Evolutionary conservation across 2,113 vertebrate species (phyloP).

Genomic region (Leptodactylus fuscus): DNA sequence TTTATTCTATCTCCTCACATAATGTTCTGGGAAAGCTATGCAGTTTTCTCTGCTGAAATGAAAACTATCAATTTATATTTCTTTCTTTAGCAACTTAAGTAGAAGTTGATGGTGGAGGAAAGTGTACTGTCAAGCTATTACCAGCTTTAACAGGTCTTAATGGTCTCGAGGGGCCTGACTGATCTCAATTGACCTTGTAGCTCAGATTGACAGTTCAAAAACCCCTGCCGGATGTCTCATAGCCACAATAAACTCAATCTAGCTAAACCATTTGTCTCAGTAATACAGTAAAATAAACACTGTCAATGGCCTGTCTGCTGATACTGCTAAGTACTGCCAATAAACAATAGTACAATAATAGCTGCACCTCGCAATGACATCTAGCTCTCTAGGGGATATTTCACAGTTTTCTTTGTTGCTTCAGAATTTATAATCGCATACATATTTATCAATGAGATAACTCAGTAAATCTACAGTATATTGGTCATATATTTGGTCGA

Average conservation of each 20-base stretch:
- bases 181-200: constrained; percentile 54
- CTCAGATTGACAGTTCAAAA: constrained; percentile 45
- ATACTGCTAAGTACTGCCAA: background rate
- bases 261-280: constrained; percentile 22
- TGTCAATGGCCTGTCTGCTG: background rate
- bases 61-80: constrained; percentile 57
- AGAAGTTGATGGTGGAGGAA: constrained; percentile 52
- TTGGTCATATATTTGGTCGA: too few species aligned
- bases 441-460: too few species aligned
- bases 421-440: background rate
- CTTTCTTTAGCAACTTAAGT: constrained; percentile 51
- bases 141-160: constrained; percentile 54
- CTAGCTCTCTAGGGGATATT: background rate
- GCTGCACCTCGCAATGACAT: background rate
- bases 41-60: constrained; percentile 32
- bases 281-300: constrained; percentile 44
- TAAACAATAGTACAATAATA: background rate
- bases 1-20: constrained; percentile 18
- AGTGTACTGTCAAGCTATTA: constrained; percentile 48
- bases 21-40: constrained; percentile 25
- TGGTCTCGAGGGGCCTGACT: constrained; percentile 40
- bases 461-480: too few species aligned
- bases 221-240: constrained; percentile 32
- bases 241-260: constrained; percentile 26
- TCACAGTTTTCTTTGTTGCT: background rate